A percentile compares a stretch with the other conserved stretches of the same genome.
Evolutionary conservation across 2,113 vertebrate species (phyloP).

Genomic region (Ancistrus triradiatus): DNA sequence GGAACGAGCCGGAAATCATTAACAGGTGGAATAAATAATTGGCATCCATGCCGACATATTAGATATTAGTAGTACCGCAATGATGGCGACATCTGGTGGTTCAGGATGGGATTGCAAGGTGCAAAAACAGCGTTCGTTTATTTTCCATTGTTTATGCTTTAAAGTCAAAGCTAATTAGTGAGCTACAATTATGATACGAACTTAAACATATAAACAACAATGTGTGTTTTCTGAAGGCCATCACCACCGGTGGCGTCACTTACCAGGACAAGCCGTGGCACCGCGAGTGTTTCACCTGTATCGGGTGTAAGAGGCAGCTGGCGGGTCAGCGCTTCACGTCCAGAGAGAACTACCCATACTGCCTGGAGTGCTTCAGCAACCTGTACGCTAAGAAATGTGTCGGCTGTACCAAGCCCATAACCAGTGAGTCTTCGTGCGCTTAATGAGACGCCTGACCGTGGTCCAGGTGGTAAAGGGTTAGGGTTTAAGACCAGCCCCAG

Average conservation of each 20-base stretch:
- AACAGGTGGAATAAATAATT: neutral
- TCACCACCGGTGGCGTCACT: constrained; percentile 90
- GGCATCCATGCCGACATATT: no score
- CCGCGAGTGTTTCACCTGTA: constrained; percentile 92
- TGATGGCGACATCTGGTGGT: neutral
- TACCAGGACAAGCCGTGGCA: constrained; percentile 97
- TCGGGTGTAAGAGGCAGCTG: constrained; percentile 86
- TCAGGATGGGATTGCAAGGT: no score
- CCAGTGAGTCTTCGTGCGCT: constrained; percentile 72
- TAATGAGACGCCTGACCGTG: neutral
- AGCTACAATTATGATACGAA: no score
- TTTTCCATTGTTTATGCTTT: neutral
- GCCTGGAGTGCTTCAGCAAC: constrained; percentile 90
- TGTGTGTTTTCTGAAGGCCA: constrained; percentile 73
- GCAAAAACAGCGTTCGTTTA: neutral
- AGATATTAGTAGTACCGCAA: neutral
- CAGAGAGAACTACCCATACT: constrained; percentile 88
- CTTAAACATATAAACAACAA: no score
- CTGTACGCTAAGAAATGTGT: constrained; percentile 96
- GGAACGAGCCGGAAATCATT: no score
- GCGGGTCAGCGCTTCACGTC: constrained; percentile 94
- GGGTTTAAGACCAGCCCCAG: no score
- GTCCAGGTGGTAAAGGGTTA: no score
- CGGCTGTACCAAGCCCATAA: constrained; percentile 90
- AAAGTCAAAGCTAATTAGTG: no score